A percentile compares a stretch with the other conserved stretches of the same genome.
phyloP scores from a whole-genome alignment of 2,888 invertebrate genomes.

The Cerastis leucographa region DNA sequence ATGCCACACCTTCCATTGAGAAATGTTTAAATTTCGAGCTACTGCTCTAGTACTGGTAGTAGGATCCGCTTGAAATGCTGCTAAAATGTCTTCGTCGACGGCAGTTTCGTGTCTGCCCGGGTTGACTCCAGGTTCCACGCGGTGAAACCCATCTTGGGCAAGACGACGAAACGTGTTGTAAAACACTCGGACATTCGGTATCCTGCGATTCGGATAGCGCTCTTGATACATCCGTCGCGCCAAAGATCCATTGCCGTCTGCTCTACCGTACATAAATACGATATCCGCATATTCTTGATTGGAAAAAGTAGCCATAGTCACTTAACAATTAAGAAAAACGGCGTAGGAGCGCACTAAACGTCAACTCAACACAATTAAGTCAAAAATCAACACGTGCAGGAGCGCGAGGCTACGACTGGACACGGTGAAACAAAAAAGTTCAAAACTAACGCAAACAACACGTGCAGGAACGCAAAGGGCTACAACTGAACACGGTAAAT shows the following conservation, averaged over 20 bases:
- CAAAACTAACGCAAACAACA: constrained; percentile 9
- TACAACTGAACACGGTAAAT: constrained; percentile 6
- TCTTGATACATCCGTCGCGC: constrained; percentile 2
- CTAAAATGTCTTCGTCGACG: constrained; percentile 1
- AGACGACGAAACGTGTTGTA: background rate
- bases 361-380: background rate
- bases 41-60: constrained; percentile 3
- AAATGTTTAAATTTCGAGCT: constrained; percentile 1
- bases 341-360: constrained; percentile 3
- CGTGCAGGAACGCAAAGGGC: constrained; percentile 6
- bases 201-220: background rate
- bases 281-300: background rate
- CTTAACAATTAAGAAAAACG: background rate
- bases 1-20: background rate
- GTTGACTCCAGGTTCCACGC: constrained; percentile 1
- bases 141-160: background rate
- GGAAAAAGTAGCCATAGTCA: background rate
- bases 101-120: background rate
- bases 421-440: background rate
- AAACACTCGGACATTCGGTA: constrained; percentile 2
- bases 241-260: background rate
- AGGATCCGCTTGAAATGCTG: constrained; percentile 1
- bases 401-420: background rate
- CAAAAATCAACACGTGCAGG: constrained; percentile 4
- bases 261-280: background rate